Base-by-base conservation (phyloP, 2,888 invertebrate species). In the Cynaeus angustus region DNA sequence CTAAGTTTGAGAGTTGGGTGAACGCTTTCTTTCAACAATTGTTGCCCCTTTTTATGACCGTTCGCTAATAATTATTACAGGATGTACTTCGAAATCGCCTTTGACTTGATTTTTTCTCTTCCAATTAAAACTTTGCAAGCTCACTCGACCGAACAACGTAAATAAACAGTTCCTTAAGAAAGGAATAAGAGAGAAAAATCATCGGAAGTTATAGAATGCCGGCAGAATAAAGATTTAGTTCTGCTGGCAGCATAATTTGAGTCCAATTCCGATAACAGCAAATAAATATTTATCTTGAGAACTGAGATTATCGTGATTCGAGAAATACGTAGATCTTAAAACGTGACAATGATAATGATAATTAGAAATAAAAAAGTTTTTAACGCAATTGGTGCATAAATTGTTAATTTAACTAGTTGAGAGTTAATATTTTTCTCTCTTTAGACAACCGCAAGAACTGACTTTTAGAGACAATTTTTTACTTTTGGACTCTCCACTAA, bases 141-240 rank as follows among this genome's bases (percentile, higher is more conserved):
- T 45, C 10, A n/a, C 26, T 12, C 37, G 21, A 3, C 28, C 26
- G 45, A 43, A 41, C 14, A 26, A 45, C 43, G 58, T 45, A 58
- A 58, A 58, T 58, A 58, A 58, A 58, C 58, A 45, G 21, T 58
- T 45, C 43, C 30, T 53, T 53, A 33, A 33, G 33, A 21, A 38
- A 55, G 55, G 12, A 55, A 55, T 55, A 58, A 45, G 58, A 58
- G 43, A 30, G 38, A 30, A 58, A 58, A 58, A 45, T 58, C 45
- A 58, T 58, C 30, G 56, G 56, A 53, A 56, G 56, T 56, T 56
- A 58, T 45, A 58, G 58, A 58, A 58, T 28, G 58, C 30, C 38
- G 7, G 7, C 28, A 28, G 58, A 58, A 58, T 58, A 58, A 58
- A 28, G 58, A 58, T 58, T 58, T 58, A 28, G 45, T 43, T n/a